Percentiles rank a stretch among this genome's conserved stretches.
These are phyloP conservation scores for Echiichthys vipera DNA, from an alignment of 2,797 vertebrate genomes.

Conservation along the genomic window DNA sequence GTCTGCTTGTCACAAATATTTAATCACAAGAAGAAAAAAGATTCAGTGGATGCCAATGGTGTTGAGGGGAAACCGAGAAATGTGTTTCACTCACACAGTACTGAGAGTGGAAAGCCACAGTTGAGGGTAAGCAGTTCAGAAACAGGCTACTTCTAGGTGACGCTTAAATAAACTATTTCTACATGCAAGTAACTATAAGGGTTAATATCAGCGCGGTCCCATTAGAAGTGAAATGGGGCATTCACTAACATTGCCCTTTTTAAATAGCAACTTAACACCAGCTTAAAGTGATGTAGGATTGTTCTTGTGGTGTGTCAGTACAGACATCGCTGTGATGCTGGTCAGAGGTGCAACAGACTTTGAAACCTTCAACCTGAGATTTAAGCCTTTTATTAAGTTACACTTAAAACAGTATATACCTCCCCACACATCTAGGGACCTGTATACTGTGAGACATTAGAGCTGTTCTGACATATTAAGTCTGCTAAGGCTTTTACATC, in stretches of 20 bases:
- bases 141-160: neutral
- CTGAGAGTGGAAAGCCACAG: neutral
- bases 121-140: neutral
- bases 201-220: neutral
- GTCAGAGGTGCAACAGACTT: neutral
- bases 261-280: neutral
- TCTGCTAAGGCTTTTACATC: neutral
- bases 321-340: neutral
- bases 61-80: neutral
- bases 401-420: neutral
- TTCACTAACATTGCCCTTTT: neutral
- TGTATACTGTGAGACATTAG: neutral
- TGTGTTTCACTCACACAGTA: neutral
- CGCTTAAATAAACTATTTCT: neutral
- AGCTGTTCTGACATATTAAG: neutral
- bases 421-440: neutral
- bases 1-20: neutral
- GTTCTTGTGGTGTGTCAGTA: neutral
- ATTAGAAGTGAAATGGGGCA: neutral
- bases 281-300: neutral
- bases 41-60: neutral
- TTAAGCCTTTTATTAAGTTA: neutral
- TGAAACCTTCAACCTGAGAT: neutral
- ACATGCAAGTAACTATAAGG: neutral
- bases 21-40: neutral